phyloP scores from a whole-genome alignment of 2,797 vertebrate genomes.

The Rhynchonycteris naso region DNA sequence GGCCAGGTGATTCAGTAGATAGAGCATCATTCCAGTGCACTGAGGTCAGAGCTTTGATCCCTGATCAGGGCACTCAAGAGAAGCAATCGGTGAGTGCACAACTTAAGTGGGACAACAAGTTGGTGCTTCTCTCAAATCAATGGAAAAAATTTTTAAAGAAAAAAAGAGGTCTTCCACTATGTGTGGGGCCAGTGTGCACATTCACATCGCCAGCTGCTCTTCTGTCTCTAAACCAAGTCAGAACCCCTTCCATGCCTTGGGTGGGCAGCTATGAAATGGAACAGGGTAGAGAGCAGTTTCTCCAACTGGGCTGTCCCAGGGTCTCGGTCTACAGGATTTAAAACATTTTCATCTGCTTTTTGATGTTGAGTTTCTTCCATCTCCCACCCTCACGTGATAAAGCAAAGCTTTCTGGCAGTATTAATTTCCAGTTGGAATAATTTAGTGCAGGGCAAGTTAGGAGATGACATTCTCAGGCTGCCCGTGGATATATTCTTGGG shows the following conservation, averaged over 20 bases:
- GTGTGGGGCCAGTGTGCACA: rapidly evolving
- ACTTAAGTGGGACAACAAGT: too few relatives aligned
- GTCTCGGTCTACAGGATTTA: not conserved
- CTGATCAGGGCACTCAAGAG: too few relatives aligned
- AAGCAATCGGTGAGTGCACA: too few relatives aligned
- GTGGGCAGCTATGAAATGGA: rapidly evolving
- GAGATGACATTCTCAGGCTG: not conserved
- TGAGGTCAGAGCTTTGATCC: too few relatives aligned
- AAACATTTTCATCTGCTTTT: too few relatives aligned
- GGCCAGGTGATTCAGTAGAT: too few relatives aligned
- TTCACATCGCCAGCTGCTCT: not conserved
- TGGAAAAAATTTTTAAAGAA: too few relatives aligned
- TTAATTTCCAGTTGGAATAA: not conserved
- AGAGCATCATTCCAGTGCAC: too few relatives aligned
- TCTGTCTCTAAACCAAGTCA: not conserved
- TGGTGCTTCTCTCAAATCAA: too few relatives aligned
- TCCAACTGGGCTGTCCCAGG: not conserved
- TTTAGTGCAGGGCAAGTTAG: not conserved
- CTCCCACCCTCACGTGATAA: not conserved
- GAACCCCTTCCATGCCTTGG: not conserved
- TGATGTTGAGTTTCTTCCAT: not conserved
- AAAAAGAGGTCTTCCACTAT: too few relatives aligned
- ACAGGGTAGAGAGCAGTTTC: rapidly evolving
- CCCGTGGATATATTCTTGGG: not conserved
- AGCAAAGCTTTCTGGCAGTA: not conserved